A percentile compares a stretch with the other conserved stretches of the same genome.
Conservation (phyloP, 2,113 vertebrate genomes). For the Paedocypris sp. region DNA sequence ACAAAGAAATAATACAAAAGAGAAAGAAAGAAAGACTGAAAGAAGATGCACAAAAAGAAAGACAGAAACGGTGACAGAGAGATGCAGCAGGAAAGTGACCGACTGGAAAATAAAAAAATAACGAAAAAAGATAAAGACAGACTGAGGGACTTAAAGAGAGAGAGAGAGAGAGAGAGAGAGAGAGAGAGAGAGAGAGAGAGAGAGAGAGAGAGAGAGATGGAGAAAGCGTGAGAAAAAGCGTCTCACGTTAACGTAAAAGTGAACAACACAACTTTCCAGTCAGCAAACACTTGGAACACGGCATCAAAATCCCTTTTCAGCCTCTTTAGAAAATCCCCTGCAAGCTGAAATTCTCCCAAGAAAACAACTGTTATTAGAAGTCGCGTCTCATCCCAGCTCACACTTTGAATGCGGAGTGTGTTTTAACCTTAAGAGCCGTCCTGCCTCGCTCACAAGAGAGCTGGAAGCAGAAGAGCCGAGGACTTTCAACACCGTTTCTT, state of each 20-base stretch:
- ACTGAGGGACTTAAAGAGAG: background rate
- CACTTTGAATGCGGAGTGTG: background rate
- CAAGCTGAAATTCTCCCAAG: background rate
- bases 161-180: background rate
- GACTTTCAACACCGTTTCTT: too few relatives aligned
- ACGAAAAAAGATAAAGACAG: background rate
- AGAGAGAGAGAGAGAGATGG: background rate
- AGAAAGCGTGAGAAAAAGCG: background rate
- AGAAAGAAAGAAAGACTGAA: background rate
- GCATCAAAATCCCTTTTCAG: slow-evolving; percentile 9
- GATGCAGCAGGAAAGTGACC: background rate
- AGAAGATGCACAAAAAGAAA: too few relatives aligned
- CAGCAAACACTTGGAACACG: background rate
- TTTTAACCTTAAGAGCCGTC: background rate
- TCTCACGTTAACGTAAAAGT: slow-evolving; percentile 3
- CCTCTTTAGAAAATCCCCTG: slow-evolving; percentile 13
- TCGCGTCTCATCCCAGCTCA: background rate
- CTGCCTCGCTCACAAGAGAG: background rate
- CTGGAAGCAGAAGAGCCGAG: background rate
- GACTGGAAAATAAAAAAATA: slow-evolving; percentile 3
- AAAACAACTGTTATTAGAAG: slow-evolving; percentile 9
- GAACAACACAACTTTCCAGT: background rate
- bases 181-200: too few relatives aligned
- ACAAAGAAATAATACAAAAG: background rate
- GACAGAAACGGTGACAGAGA: background rate